Evolutionary conservation across 2,888 invertebrate species (phyloP).

Genomic region (Spodoptera exigua): DNA sequence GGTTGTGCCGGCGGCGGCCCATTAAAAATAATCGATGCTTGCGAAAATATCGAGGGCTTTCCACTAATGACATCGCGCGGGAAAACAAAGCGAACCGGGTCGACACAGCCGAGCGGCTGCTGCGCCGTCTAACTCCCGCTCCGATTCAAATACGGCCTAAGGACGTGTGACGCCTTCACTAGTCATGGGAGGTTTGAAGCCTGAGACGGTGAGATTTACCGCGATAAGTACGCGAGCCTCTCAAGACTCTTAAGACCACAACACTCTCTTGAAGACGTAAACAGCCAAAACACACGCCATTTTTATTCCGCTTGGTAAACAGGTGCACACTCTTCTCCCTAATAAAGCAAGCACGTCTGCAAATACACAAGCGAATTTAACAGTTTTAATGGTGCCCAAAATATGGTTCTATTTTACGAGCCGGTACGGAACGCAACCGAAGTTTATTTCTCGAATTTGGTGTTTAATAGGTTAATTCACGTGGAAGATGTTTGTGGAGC

Average conservation of each 20-base stretch:
- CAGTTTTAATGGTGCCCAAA: slow-evolving; percentile 63
- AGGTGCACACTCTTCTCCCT: slow-evolving; percentile 32
- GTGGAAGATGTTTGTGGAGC: slow-evolving; percentile 83
- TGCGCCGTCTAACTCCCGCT: slow-evolving; percentile 48
- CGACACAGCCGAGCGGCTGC: slow-evolving; percentile 53
- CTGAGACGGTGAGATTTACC: slow-evolving; percentile 46
- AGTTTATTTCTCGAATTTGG: slow-evolving; percentile 80
- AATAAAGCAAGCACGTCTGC: slow-evolving; percentile 28
- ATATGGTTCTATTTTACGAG: slow-evolving; percentile 72
- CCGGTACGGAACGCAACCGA: slow-evolving; percentile 62
- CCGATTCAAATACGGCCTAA: slow-evolving; percentile 54
- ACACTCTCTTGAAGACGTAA: slow-evolving; percentile 36
- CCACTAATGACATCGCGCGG: slow-evolving; percentile 87
- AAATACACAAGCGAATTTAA: slow-evolving; percentile 40
- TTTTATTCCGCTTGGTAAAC: slow-evolving; percentile 27
- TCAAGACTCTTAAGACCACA: slow-evolving; percentile 37
- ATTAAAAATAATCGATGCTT: slow-evolving; percentile 88
- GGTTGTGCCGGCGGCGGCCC: slow-evolving; percentile 78
- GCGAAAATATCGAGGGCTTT: slow-evolving; percentile 87
- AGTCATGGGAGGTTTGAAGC: slow-evolving; percentile 45
- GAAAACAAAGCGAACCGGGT: slow-evolving; percentile 83
- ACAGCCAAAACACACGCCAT: slow-evolving; percentile 29
- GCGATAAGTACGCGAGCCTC: slow-evolving; percentile 31
- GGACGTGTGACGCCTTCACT: slow-evolving; percentile 51
- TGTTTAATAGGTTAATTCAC: slow-evolving; percentile 87